phyloP scores from a whole-genome alignment of 37 sponge, comb jelly and placozoan species.

The Haliclona indistincta region DNA sequence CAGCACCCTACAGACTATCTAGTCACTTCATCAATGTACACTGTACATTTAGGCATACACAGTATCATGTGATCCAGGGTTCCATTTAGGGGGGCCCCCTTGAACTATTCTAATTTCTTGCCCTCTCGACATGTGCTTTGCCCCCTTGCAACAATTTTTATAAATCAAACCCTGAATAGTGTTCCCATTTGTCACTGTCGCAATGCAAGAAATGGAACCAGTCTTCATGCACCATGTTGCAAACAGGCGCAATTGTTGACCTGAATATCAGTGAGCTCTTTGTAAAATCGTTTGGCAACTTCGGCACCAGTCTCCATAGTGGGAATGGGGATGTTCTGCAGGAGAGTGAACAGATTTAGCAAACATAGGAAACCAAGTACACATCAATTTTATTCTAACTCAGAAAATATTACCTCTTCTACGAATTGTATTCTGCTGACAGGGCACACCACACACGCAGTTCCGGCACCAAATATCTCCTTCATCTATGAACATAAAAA shows the following conservation, averaged over 20 bases:
- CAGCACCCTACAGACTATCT: too few species aligned
- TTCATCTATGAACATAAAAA: conserved; percentile 58
- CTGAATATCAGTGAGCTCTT: conserved; percentile 87
- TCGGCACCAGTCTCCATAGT: conserved; percentile 77
- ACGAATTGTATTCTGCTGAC: conserved; percentile 80
- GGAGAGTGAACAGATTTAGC: background rate
- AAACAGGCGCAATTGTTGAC: conserved; percentile 15
- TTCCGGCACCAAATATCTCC: conserved; percentile 98
- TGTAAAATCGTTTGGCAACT: conserved; percentile 71
- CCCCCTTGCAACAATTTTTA: too few species aligned
- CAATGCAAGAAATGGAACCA: too few species aligned
- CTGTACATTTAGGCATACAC: too few species aligned
- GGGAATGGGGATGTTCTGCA: conserved; percentile 69
- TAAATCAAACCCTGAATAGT: too few species aligned
- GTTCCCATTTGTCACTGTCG: too few species aligned
- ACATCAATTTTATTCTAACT: background rate
- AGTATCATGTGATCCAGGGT: too few species aligned
- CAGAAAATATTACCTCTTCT: conserved; percentile 69
- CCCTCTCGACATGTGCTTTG: too few species aligned
- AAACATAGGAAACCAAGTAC: background rate
- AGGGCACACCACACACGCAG: conserved; percentile 98
- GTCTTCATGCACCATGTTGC: background rate
- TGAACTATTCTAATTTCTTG: too few species aligned
- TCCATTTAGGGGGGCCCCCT: too few species aligned
- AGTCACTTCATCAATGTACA: too few species aligned